Evolutionary conservation across 2,888 invertebrate species (phyloP).

Genomic region (Charanyca ferruginea): DNA sequence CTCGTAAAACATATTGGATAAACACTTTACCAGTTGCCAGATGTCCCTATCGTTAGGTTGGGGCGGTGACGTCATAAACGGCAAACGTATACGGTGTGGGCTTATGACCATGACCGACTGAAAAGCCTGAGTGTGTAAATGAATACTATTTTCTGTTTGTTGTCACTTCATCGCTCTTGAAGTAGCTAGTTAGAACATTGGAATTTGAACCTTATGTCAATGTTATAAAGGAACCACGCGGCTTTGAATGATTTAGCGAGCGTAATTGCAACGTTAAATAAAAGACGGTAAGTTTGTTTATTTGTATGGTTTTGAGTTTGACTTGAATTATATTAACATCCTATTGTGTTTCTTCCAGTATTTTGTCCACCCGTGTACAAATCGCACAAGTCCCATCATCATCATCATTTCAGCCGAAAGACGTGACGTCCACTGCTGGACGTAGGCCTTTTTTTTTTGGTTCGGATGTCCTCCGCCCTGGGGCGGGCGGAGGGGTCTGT

Average conservation of each 20-base stretch:
- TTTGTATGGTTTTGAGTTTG: too few species aligned
- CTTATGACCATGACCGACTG: conserved; percentile 37
- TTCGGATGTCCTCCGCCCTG: too few species aligned
- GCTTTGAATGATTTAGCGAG: background rate
- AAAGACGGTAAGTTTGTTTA: background rate
- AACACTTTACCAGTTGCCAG: conserved; percentile 49
- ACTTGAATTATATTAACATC: too few species aligned
- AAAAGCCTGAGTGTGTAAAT: conserved; percentile 38
- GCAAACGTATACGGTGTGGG: conserved; percentile 3
- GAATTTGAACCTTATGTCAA: conserved; percentile 12
- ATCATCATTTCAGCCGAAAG: too few species aligned
- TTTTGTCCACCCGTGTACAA: too few species aligned
- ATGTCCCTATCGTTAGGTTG: conserved; percentile 43
- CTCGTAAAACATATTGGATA: conserved; percentile 69
- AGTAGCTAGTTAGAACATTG: background rate
- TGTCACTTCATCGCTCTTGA: conserved; percentile 13
- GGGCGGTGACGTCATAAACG: conserved; percentile 32
- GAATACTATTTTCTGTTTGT: conserved; percentile 40
- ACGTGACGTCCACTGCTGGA: too few species aligned
- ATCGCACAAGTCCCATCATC: too few species aligned
- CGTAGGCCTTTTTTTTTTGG: too few species aligned
- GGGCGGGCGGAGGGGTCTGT: too few species aligned
- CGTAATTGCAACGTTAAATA: background rate
- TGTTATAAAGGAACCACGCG: background rate
- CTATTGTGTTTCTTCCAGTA: too few species aligned